phyloP scores from a whole-genome alignment of 2,888 invertebrate species.

The Himalopsyche anomala region DNA sequence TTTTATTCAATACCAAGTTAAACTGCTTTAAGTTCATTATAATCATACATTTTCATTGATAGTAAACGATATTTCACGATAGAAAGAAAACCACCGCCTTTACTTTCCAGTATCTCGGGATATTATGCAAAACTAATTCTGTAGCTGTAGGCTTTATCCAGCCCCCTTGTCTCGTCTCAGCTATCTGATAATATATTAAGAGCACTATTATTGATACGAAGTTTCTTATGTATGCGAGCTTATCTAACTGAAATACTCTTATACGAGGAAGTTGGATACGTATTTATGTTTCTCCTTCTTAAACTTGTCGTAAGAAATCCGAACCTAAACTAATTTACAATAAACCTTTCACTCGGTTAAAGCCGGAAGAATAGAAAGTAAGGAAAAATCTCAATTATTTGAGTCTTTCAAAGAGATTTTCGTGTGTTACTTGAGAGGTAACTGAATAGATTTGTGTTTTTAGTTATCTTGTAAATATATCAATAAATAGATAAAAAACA shows the following conservation, averaged over 20 bases:
- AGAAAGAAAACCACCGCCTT: not conserved
- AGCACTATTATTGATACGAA: slow-evolving; percentile 41
- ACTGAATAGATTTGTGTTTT: not conserved
- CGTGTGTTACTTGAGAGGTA: not conserved
- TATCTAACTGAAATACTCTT: slow-evolving; percentile 35
- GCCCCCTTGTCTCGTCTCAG: slow-evolving; percentile 36
- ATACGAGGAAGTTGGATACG: slow-evolving; percentile 24
- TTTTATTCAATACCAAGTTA: not conserved
- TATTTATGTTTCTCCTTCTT: slow-evolving; percentile 54
- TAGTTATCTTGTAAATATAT: not conserved
- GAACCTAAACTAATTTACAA: slow-evolving; percentile 62
- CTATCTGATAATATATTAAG: slow-evolving; percentile 37
- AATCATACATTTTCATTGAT: not conserved
- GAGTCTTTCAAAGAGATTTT: slow-evolving; percentile 9
- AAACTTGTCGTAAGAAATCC: slow-evolving; percentile 51
- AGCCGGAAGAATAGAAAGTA: slow-evolving; percentile 36
- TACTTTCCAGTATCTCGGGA: slow-evolving; percentile 35
- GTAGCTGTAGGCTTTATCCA: slow-evolving; percentile 47
- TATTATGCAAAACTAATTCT: slow-evolving; percentile 50
- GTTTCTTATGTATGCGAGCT: slow-evolving; percentile 32
- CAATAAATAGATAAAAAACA: not conserved
- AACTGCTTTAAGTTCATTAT: not conserved
- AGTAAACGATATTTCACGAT: not conserved
- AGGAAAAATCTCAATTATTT: slow-evolving; percentile 26
- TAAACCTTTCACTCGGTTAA: slow-evolving; percentile 57